These are phyloP conservation scores for Rotaria socialis DNA, from an alignment of 2,888 invertebrate genomes.

Conservation along the genomic window DNA sequence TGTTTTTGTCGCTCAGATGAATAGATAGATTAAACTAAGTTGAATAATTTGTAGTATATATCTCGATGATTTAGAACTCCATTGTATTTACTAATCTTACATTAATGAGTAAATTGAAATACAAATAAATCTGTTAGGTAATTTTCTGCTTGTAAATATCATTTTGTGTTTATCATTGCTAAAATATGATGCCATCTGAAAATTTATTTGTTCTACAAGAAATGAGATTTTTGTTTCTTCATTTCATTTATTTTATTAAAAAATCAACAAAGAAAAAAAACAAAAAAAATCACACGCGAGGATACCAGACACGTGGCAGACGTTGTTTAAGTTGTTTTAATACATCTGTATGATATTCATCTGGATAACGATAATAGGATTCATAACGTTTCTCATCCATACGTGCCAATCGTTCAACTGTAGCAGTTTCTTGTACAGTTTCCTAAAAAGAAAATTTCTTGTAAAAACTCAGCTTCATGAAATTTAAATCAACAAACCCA, in stretches of 20 bases:
- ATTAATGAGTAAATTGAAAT: no score
- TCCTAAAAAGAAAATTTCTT: neutral
- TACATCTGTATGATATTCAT: conserved; percentile 36
- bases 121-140: no score
- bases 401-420: conserved; percentile 13
- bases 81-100: no score
- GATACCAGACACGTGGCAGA: neutral
- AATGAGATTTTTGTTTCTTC: neutral
- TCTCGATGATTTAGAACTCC: no score
- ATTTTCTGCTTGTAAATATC: no score
- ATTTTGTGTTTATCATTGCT: no score
- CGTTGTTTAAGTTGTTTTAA: conserved; percentile 9
- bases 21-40: no score
- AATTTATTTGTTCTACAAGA: no score
- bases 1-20: no score
- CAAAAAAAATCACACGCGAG: neutral
- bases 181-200: no score
- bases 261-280: neutral
- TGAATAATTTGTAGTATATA: no score
- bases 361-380: conserved; percentile 27
- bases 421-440: conserved; percentile 15
- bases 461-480: neutral
- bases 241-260: neutral
- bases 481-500: neutral
- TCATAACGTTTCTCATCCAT: conserved; percentile 29